Evolutionary conservation across 2,113 vertebrate species (phyloP).

Genomic region (Drymodes brunneopygia): DNA sequence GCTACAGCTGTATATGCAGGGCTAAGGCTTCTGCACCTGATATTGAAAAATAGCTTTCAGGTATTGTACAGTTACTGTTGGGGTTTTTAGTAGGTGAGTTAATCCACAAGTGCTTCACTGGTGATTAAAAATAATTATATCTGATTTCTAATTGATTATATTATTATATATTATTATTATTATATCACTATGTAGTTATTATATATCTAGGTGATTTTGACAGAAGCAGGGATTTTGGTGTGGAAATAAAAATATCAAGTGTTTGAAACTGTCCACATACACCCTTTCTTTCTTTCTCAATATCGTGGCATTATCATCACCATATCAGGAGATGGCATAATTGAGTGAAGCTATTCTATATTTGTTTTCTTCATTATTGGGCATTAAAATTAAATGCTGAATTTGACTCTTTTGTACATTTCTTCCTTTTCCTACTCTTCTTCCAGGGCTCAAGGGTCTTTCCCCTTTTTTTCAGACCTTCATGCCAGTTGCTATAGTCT

Average conservation of each 20-base stretch:
- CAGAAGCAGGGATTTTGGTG: not conserved
- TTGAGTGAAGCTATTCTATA: not conserved
- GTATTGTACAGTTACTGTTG: not conserved
- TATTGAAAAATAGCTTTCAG: not conserved
- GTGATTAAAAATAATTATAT: not conserved
- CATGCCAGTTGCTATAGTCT: not conserved
- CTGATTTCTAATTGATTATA: not conserved
- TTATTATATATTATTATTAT: not conserved
- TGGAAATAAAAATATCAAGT: not conserved
- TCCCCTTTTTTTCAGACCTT: not conserved
- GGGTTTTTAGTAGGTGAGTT: not conserved
- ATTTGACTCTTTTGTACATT: not conserved
- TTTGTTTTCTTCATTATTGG: not conserved
- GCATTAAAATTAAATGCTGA: not conserved
- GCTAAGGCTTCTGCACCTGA: not conserved
- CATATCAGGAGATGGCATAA: not conserved
- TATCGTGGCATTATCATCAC: not conserved
- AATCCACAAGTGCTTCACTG: not conserved
- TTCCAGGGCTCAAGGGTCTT: not conserved
- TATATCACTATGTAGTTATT: not conserved
- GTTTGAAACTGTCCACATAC: not conserved
- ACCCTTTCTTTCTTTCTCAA: not conserved
- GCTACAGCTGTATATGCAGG: not conserved
- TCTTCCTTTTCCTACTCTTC: not conserved
- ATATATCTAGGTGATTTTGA: not conserved